Conservation (phyloP, 2,113 vertebrate species). For the Alces alces region DNA sequence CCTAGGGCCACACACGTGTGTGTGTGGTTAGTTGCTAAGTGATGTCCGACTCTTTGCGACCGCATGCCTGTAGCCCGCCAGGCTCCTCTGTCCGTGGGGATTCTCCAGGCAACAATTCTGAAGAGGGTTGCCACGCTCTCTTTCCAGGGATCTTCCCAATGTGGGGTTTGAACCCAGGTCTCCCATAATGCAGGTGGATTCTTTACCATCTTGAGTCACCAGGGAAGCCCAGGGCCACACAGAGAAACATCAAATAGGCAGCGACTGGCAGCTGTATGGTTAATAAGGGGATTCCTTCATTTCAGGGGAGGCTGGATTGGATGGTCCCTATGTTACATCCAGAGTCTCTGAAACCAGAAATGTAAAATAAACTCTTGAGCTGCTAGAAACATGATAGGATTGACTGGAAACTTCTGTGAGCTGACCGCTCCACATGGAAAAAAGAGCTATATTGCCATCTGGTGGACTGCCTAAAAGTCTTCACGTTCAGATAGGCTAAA, state of each 20-base stretch:
- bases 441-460: background rate
- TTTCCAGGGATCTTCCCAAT: background rate
- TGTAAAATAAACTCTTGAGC: background rate
- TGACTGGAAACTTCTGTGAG: background rate
- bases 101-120: background rate
- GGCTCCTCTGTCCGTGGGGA: background rate
- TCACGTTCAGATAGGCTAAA: background rate
- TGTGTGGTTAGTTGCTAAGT: background rate
- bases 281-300: background rate
- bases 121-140: background rate
- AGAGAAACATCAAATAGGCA: background rate
- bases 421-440: background rate
- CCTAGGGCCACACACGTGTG: background rate
- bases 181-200: background rate
- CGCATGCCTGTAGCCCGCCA: background rate
- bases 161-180: background rate
- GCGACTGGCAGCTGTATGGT: background rate
- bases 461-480: background rate
- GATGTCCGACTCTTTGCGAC: background rate
- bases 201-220: background rate
- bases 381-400: background rate
- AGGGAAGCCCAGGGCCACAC: background rate
- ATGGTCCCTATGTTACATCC: background rate
- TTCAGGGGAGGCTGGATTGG: background rate
- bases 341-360: background rate